A percentile compares a stretch with the other conserved stretches of the same genome.
Evolutionary conservation across 2,888 invertebrate species (phyloP).

Genomic region (Agrilus cyanescens): DNA sequence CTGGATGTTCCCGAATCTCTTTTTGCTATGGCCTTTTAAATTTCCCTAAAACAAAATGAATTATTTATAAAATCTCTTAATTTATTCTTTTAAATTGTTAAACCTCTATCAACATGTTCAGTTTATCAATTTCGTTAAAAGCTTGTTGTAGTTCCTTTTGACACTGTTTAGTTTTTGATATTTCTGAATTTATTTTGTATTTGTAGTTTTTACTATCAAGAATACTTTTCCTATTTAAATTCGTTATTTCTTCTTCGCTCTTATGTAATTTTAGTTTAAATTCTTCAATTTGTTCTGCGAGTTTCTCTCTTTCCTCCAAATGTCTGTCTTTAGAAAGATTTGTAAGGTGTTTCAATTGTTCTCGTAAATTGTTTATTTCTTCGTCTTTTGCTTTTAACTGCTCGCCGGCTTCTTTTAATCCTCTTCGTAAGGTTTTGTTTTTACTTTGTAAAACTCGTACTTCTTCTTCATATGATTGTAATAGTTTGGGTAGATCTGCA

Average conservation of each 20-base stretch:
- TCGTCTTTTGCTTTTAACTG: constrained; percentile 58
- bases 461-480: constrained; percentile 70
- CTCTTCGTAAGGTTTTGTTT: constrained; percentile 53
- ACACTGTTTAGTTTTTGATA: constrained; percentile 57
- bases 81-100: neutral
- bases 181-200: constrained; percentile 57
- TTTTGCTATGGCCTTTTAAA: too few relatives aligned
- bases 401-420: constrained; percentile 49
- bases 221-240: constrained; percentile 55
- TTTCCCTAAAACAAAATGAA: constrained; percentile 11
- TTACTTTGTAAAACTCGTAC: constrained; percentile 57
- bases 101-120: constrained; percentile 50
- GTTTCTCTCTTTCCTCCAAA: constrained; percentile 61
- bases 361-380: constrained; percentile 50
- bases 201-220: constrained; percentile 64
- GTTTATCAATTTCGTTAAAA: constrained; percentile 46
- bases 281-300: constrained; percentile 50
- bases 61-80: constrained; percentile 15
- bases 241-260: constrained; percentile 51
- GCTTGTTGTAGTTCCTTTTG: constrained; percentile 54
- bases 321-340: constrained; percentile 62
- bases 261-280: constrained; percentile 42
- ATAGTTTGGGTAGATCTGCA: constrained; percentile 63
- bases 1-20: too few relatives aligned
- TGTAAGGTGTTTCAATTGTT: constrained; percentile 58